phyloP scores from a whole-genome alignment of 2,797 vertebrate species.

The Clarias platycephalus region DNA sequence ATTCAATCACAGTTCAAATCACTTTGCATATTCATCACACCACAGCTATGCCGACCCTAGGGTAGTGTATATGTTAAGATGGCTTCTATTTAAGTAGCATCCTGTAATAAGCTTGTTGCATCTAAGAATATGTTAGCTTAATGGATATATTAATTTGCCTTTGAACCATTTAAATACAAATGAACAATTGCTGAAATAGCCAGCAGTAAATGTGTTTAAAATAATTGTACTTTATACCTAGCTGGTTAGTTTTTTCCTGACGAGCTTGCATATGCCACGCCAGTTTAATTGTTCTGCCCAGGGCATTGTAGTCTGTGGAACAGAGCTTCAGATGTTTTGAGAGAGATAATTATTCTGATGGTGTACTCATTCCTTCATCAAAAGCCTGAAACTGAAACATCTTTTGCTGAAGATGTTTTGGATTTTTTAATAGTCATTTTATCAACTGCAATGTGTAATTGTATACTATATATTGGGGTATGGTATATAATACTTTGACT shows the following conservation, averaged over 20 bases:
- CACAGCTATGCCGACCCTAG: background rate
- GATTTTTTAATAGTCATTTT: background rate
- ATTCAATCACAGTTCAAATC: background rate
- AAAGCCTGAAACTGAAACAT: background rate
- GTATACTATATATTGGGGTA: background rate
- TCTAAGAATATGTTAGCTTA: background rate
- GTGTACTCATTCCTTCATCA: background rate
- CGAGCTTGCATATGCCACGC: background rate
- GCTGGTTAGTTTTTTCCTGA: background rate
- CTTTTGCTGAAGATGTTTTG: background rate
- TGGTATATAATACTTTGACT: background rate
- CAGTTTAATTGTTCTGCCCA: background rate
- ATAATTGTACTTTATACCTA: background rate
- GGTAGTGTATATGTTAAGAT: background rate
- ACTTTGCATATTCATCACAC: background rate
- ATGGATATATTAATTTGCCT: constrained; percentile 6
- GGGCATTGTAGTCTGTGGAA: background rate
- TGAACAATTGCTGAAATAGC: background rate
- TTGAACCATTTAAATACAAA: background rate
- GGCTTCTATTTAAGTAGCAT: background rate
- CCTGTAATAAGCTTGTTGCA: background rate
- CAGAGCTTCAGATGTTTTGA: background rate
- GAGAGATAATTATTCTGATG: background rate
- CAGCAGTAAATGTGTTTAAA: background rate
- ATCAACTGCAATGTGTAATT: background rate